Evolutionary conservation across 1,140 invertebrate genomes (phyloP), one percentile per base, ranked within the genome.

Genomic region (Diabrotica undecimpunctata): DNA sequence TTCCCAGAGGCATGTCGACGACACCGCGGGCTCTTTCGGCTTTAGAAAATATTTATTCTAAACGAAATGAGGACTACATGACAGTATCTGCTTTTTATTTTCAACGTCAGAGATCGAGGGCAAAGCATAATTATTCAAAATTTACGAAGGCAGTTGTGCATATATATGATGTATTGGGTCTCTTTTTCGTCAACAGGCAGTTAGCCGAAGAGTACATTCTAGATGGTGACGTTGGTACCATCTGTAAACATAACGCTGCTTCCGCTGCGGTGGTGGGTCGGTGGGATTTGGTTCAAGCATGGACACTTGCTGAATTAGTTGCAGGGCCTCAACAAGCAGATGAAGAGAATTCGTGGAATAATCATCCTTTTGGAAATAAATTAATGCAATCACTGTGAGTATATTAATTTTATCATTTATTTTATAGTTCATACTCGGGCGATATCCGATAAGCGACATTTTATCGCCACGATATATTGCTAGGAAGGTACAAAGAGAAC

Each of bases 281-380:
- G 50, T 83, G 86, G 67, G 95, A 96, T 80, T 79, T 97, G 51
- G 86, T 92, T 12, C 92, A 95, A 78, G 85, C 93, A 51, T 96
- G 94, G 94, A 86, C 86, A 11, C 78, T 96, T 64, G 89, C 91
- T 10, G 87, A 88, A 69, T 78, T 92, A 41, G 88, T 89, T 52
- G 85, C 86, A 2, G 85, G 84, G 54, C 83, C 88, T 0, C 78
- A 84, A 66, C 78, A 79, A 66, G 62, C 81, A 50, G 84, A 88
- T 66, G 86, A 90, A 70, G 86, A 87, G 70, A 83, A 86, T 70
- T 86, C 87, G 39, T 94, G 91, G 88, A 82, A 86, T 8, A 77
- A 83, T 13, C 91, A 95, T 85, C 94, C 95, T 5, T 92, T 96
- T 74, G 94, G 94, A 66, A 88, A 89, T 76, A 87, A 88, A 72